Base-by-base conservation (phyloP, 53 echinoderm and acorn worm species). In the Echinometra lucunter region DNA sequence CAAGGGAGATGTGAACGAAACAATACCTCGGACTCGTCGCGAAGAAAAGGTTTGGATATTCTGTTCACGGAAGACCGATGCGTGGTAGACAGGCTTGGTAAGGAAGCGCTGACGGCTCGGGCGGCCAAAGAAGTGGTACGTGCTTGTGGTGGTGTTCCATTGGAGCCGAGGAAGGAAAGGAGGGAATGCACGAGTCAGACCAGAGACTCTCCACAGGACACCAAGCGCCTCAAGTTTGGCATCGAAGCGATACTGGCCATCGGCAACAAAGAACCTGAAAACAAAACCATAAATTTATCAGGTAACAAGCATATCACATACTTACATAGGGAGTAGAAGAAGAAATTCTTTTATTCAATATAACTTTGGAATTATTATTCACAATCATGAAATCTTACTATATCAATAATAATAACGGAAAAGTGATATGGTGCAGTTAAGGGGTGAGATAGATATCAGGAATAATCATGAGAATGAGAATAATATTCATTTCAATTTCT, bases 211-310 rank as follows among this genome's bases (percentile, higher is more conserved):
- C 28, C 66, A 40, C n/a, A n/a, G 45, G 16, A n/a, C 60, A 40
- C 16, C 17, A 91, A 88, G 37, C 88, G 37, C 66, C 88, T 83
- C 94, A 87, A 94, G 88, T 88, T 83, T 87, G 88, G 88, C 44
- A 88, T 94, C 88, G 94, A 83, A n/a, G 53, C 66, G 6, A 83
- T 94, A 38, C 88, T 87, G 23, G 37, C 83, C 58, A 87, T 88
- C 66, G 94, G 44, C 0, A 37, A 9, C 94, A 83, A 83, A 82
- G 32, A 66, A 85, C 45, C 85, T 57, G 87, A 32, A 63, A 44
- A 63, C 66, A 94, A 32, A 57, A 58, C 21, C 9, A n/a, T 47
- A 47, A 83, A 83, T 83, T 37, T 57, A 6, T 67, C 91, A 91
- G 91, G 91, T 91, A 75, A 75, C 37, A 38, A 75, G 1, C 23